Base-by-base conservation (phyloP, 1,140 invertebrate genomes). In the Drosophila littoralis region DNA sequence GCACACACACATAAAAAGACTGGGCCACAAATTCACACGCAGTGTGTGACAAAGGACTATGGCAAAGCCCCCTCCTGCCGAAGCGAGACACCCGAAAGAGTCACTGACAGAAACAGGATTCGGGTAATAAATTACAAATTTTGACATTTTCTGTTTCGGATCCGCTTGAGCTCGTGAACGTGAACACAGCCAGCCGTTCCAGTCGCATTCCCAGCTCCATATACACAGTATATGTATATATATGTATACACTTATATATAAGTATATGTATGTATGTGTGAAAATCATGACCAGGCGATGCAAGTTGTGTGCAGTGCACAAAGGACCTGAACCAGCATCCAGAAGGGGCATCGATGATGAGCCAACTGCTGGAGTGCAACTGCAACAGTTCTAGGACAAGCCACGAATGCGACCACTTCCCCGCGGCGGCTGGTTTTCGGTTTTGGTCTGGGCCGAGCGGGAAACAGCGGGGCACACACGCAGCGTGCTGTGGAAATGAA, bases 71-170 rank as follows among this genome's bases (percentile, higher is more conserved):
- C 45, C 71, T 70, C 38, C 77, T 83, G 70, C 84, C 67, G 55
- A 71, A 60, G 67, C 64, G 69, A 74, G 79, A 70, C 81, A 85
- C 74, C 77, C 83, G 55, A 84, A 85, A 79, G 81, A 91, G 75
- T 88, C 88, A 88, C 89, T 91, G 83, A 90, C 90, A 91, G 90
- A 91, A 91, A 91, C 90, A 91, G 90, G 90, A 91, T 91, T 91
- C 90, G 79, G 86, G 90, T 90, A 91, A 91, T 91, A 91, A 91
- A 91, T 91, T 91, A 91, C 76, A 90, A 91, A 91, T 80, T 91
- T 91, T 91, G 90, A 91, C 90, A 91, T 91, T 91, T 91, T 91
- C 90, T 88, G 90, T 85, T 91, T 91, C 88, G 89, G 90, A 91
- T 91, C 90, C 90, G 90, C 80, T 91, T 82, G 75, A 66, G 79